Percentiles rank a stretch among this genome's conserved stretches.
Evolutionary conservation across 2,888 invertebrate species (phyloP).

Genomic region (Acrobasis suavella): DNA sequence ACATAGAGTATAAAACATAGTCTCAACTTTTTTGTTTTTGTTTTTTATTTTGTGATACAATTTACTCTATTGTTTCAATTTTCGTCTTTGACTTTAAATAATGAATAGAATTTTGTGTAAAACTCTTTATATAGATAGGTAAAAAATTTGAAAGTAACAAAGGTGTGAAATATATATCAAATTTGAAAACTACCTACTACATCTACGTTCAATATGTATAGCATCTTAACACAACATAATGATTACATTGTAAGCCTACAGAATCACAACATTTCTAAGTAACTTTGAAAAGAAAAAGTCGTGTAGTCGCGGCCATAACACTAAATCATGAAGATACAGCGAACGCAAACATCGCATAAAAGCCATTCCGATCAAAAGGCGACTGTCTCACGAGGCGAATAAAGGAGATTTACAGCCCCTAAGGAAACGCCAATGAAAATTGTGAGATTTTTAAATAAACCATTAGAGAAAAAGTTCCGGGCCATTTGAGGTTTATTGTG

Average conservation of each 20-base stretch:
- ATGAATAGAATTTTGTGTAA: too few species aligned
- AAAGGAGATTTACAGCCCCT: slow-evolving; percentile 73
- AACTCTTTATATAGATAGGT: too few species aligned
- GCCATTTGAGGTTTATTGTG: slow-evolving; percentile 78
- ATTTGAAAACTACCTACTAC: too few species aligned
- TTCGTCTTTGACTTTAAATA: too few species aligned
- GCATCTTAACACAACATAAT: slow-evolving; percentile 23
- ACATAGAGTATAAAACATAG: too few species aligned
- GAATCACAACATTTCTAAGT: slow-evolving; percentile 17
- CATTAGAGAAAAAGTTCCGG: slow-evolving; percentile 80
- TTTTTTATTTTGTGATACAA: too few species aligned
- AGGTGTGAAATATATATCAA: too few species aligned
- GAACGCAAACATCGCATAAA: slow-evolving; percentile 78
- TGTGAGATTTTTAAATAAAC: slow-evolving; percentile 80
- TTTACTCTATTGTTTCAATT: too few species aligned
- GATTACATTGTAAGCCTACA: slow-evolving; percentile 12
- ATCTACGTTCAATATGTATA: not conserved
- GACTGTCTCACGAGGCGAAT: slow-evolving; percentile 70
- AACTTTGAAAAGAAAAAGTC: slow-evolving; percentile 46
- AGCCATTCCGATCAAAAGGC: slow-evolving; percentile 75
- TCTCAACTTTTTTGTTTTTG: too few species aligned
- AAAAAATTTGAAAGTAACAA: too few species aligned
- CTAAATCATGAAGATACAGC: slow-evolving; percentile 71
- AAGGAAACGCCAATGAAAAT: slow-evolving; percentile 77
- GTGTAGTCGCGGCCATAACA: slow-evolving; percentile 64